Percentiles rank a stretch among this genome's conserved stretches.
phyloP scores from a whole-genome alignment of 2,888 invertebrate species.

The Microctonus hyperodae region DNA sequence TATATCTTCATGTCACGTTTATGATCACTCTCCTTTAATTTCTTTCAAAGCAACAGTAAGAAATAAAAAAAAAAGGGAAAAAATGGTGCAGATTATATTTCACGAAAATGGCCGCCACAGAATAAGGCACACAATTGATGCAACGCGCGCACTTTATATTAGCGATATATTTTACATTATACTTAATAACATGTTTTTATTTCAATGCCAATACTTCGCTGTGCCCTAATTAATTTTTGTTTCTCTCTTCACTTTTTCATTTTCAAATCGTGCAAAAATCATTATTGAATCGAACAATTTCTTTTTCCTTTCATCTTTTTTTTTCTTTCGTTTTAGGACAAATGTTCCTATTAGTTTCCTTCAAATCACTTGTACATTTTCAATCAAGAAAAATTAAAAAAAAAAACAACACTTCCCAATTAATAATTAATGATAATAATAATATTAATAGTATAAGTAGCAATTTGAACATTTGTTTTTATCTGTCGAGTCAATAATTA shows the following conservation, averaged over 20 bases:
- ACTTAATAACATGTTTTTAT: constrained; percentile 30
- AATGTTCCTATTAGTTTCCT: no score
- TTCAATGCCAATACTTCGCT: constrained; percentile 14
- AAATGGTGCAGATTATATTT: constrained; percentile 46
- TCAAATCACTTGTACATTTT: not conserved
- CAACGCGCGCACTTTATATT: constrained; percentile 59
- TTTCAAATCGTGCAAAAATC: constrained; percentile 13
- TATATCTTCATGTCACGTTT: constrained; percentile 2
- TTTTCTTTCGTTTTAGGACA: not conserved
- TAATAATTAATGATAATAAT: not conserved
- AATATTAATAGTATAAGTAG: not conserved
- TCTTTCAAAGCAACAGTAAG: constrained; percentile 39
- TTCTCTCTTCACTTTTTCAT: constrained; percentile 7
- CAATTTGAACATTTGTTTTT: constrained; percentile 7
- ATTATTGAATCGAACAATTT: constrained; percentile 4
- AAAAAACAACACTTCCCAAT: not conserved
- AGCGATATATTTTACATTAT: constrained; percentile 44
- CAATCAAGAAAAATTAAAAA: no score
- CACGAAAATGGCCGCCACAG: constrained; percentile 62
- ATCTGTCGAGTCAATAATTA: constrained; percentile 33
- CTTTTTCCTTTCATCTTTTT: not conserved
- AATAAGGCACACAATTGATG: constrained; percentile 64
- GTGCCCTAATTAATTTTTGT: constrained; percentile 23
- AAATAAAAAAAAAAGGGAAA: not conserved
- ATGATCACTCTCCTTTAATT: constrained; percentile 16